These are phyloP conservation scores for Melospiza georgiana DNA, from an alignment of 2,113 vertebrate species.

Conservation along the genomic window DNA sequence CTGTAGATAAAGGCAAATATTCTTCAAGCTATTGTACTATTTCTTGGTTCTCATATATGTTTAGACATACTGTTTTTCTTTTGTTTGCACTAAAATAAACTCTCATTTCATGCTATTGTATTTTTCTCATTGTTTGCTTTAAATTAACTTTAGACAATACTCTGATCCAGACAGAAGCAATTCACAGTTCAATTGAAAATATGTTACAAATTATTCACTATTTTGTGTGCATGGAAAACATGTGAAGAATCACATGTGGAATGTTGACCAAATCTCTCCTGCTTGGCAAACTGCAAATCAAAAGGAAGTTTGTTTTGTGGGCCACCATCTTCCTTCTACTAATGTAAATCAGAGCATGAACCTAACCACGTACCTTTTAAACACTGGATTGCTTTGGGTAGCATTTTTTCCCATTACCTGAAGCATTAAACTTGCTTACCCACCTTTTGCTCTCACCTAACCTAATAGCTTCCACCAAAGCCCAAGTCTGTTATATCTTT, in stretches of 20 bases:
- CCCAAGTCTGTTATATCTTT: rapidly evolving
- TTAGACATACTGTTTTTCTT: background rate
- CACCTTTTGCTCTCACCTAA: background rate
- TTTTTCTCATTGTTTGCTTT: background rate
- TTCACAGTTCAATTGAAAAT: background rate
- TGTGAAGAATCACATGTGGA: background rate
- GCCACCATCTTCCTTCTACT: background rate
- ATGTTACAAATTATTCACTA: background rate
- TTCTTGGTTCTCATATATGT: background rate
- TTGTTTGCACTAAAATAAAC: background rate
- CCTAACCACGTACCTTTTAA: background rate
- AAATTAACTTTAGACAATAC: background rate
- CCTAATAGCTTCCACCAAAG: background rate
- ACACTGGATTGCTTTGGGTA: background rate
- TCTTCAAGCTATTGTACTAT: background rate
- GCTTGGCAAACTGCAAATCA: background rate
- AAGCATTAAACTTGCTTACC: background rate
- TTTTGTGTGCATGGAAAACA: background rate
- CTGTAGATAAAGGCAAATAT: background rate
- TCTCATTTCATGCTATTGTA: background rate
- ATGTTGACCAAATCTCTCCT: background rate
- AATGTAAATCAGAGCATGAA: background rate
- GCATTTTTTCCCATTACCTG: background rate
- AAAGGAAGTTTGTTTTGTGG: background rate
- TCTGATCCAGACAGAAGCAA: background rate